Base-by-base conservation (phyloP, 92 coral and sea anemone species). In the Parazoanthus darwini region DNA sequence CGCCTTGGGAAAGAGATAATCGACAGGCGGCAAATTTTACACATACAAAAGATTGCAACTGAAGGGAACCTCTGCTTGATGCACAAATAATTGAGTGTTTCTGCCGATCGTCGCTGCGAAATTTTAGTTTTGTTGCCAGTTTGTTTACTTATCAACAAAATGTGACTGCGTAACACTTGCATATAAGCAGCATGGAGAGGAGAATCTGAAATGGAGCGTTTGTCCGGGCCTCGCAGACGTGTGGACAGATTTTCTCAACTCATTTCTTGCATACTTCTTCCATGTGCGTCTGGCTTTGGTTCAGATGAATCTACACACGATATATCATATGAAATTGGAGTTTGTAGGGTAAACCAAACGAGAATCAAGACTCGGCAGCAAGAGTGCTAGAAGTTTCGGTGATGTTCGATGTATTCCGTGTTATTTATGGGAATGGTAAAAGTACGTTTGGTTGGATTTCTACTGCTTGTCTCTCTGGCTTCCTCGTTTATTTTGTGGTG, bases 271-370 rank as follows among this genome's bases (percentile, higher is more conserved):
- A 79, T 59, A 46, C 16, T 82, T 67, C 18, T 38, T 82, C 6
- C 63, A 75, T 82, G 77, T 66, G 86, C 77, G 86, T 82, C 86
- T 66, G 86, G 75, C 22, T 65, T 82, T 43, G 86, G 80, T 11
- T 76, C 80, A 82, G 74, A 65, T 82, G 86, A 66, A 43, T 67
- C 14, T 39, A 5, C 36, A 63, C 51, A 82, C 56, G 58, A 76
- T 39, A 9, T 38, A 0, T 29, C 11, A 23, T 1, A 35, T 73
- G n/a, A 5, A 82, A 26, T 65, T 82, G 76, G 50, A 43, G 76
- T 67, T 82, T n/a, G 75, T 56, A 22, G 38, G 77, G 33, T 38
- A 23, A 82, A 13, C 26, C 56, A 43, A 33, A 25, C 77, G 22
- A 65, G 58, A 65, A 38, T 23, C n/a, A 37, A 39, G 86, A 39